These are phyloP conservation scores for Cathartes aura DNA, from an alignment of 2,113 vertebrate genomes.

Conservation along the genomic window DNA sequence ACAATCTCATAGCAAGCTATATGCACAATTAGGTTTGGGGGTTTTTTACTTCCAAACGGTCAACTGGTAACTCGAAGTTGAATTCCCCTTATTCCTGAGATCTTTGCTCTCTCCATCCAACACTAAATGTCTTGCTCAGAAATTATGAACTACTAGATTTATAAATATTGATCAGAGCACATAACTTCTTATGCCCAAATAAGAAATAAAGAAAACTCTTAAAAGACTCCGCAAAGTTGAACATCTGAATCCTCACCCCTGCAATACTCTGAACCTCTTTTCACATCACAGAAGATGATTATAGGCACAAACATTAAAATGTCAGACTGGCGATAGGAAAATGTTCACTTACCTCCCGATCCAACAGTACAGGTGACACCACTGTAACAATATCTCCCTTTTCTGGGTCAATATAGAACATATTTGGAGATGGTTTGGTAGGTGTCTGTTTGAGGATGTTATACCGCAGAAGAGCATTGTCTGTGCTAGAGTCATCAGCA, in stretches of 20 bases:
- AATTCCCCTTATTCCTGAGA: background rate
- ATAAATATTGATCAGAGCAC: background rate
- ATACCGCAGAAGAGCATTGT: conserved; percentile 93
- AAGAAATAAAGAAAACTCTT: background rate
- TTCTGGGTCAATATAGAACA: conserved; percentile 97
- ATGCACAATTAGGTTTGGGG: background rate
- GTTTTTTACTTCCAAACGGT: background rate
- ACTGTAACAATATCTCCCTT: conserved; percentile 95
- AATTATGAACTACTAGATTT: background rate
- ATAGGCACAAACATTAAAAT: fast-evolving
- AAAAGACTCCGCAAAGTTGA: background rate
- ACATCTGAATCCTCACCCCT: fast-evolving
- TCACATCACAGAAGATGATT: background rate
- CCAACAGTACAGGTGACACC: conserved; percentile 87
- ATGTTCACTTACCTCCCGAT: conserved; percentile 86
- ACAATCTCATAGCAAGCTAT: background rate
- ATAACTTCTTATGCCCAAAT: fast-evolving
- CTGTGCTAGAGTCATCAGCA: conserved; percentile 88
- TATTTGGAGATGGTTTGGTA: conserved; percentile 93
- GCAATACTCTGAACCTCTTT: background rate
- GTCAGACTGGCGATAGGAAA: fast-evolving
- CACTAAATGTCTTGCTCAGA: background rate
- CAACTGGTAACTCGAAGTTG: background rate
- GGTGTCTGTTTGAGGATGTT: conserved; percentile 93
- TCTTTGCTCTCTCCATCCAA: background rate